Percentiles rank a stretch among this genome's conserved stretches.
Evolutionary conservation across 2,888 invertebrate genomes (phyloP).

Genomic region (Metacarcinus magister): DNA sequence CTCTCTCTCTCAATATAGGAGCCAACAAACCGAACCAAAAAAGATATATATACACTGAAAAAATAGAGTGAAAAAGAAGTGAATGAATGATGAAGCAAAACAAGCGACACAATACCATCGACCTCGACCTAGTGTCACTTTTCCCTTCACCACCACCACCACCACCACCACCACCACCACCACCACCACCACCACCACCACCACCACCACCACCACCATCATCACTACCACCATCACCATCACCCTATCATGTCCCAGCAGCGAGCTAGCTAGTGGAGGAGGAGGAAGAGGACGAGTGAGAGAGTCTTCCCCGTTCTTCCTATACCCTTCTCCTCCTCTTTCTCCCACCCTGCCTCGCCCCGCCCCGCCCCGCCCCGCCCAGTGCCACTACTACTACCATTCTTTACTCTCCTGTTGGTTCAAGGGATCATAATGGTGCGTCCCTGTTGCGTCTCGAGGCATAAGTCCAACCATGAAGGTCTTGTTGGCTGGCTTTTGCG

Average conservation of each 20-base stretch:
- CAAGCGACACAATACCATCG: neutral
- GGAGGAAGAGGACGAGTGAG: too few species aligned
- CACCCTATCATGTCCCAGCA: neutral
- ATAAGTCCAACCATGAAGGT: constrained; percentile 50
- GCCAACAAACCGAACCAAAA: neutral
- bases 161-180: neutral
- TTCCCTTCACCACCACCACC: neutral
- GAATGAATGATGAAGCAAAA: neutral
- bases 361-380: neutral
- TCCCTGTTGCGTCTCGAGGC: constrained; percentile 52
- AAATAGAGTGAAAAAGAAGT: neutral
- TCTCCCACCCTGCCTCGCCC: neutral
- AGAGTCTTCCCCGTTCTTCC: neutral
- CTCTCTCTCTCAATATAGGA: neutral
- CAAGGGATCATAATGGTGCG: constrained; percentile 53
- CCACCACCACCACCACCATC: neutral
- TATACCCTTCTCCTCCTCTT: neutral
- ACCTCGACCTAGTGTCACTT: neutral
- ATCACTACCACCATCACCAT: neutral
- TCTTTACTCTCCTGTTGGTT: constrained; percentile 44
- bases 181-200: neutral
- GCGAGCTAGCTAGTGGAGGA: neutral
- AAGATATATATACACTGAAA: neutral
- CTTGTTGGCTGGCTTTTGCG: constrained; percentile 13
- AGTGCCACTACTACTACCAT: neutral